phyloP scores from a whole-genome alignment of 2,113 vertebrate species.

The Shinisaurus crocodilurus region DNA sequence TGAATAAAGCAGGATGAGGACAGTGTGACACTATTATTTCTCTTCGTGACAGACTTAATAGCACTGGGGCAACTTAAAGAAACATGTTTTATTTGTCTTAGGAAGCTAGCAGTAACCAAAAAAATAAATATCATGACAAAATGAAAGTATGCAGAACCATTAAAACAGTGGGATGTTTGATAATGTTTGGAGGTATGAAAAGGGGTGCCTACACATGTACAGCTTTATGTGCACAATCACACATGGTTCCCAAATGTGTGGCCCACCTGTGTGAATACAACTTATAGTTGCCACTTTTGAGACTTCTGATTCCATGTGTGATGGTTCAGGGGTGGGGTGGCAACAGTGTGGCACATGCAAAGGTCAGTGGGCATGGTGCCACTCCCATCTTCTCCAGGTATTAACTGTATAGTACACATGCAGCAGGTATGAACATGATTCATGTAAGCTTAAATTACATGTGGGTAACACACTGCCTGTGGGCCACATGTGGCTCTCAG shows the following conservation, averaged over 20 bases:
- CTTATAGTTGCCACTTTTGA: neutral
- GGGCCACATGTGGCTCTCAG: too few species aligned
- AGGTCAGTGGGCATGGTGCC: neutral
- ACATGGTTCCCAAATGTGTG: neutral
- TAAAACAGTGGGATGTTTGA: neutral
- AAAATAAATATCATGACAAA: neutral
- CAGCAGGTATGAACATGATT: too few species aligned
- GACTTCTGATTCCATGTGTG: neutral
- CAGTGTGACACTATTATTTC: neutral
- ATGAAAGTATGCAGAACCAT: neutral
- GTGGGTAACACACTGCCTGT: too few species aligned
- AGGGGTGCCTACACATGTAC: neutral
- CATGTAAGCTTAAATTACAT: too few species aligned
- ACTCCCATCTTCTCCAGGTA: neutral
- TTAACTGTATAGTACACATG: too few species aligned
- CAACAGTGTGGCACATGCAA: neutral
- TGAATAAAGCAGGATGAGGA: neutral
- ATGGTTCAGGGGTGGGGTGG: neutral
- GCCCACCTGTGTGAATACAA: neutral
- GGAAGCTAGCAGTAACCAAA: neutral
- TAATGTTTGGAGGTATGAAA: neutral
- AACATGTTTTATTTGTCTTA: neutral
- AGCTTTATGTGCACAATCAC: neutral
- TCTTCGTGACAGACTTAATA: slow-evolving; percentile 1
- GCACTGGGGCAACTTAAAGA: slow-evolving; percentile 16